Percentiles rank a stretch among this genome's conserved stretches.
Evolutionary conservation across 1,140 invertebrate genomes (phyloP).

Genomic region (Zaprionus ornatus): DNA sequence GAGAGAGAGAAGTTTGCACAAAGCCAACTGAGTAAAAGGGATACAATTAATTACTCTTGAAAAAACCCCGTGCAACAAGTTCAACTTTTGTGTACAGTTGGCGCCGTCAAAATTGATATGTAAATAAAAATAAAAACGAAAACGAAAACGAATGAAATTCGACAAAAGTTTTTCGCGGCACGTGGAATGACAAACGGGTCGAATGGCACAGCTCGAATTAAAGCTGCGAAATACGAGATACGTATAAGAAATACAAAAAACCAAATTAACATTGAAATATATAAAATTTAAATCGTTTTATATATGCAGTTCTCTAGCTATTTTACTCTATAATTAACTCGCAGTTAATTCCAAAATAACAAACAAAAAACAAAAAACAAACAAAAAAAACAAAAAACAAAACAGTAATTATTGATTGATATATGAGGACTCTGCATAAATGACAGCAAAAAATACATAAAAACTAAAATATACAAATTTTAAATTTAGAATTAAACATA

Average conservation of each 20-base stretch:
- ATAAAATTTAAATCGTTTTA: no score
- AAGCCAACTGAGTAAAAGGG: conserved; percentile 54
- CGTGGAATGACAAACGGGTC: conserved; percentile 8
- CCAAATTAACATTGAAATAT: no score
- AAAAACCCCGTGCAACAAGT: conserved; percentile 67
- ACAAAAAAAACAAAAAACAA: no score
- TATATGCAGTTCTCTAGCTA: no score
- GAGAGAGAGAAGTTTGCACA: conserved; percentile 21
- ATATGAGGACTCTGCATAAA: no score
- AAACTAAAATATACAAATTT: not conserved
- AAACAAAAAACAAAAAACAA: no score
- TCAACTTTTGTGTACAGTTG: conserved; percentile 56
- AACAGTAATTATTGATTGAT: no score
- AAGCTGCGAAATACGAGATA: no score
- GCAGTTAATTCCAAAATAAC: no score
- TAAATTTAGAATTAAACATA: not conserved
- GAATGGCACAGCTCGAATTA: not conserved
- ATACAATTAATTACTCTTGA: conserved; percentile 71
- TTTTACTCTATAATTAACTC: no score
- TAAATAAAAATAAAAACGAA: conserved; percentile 64
- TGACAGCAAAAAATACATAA: no score
- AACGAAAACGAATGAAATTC: conserved; percentile 36
- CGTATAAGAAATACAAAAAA: no score
- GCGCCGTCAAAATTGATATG: conserved; percentile 52
- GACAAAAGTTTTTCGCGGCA: conserved; percentile 26